Evolutionary conservation across 2,113 vertebrate genomes (phyloP).

Genomic region (Tretioscincus oriximinensis): DNA sequence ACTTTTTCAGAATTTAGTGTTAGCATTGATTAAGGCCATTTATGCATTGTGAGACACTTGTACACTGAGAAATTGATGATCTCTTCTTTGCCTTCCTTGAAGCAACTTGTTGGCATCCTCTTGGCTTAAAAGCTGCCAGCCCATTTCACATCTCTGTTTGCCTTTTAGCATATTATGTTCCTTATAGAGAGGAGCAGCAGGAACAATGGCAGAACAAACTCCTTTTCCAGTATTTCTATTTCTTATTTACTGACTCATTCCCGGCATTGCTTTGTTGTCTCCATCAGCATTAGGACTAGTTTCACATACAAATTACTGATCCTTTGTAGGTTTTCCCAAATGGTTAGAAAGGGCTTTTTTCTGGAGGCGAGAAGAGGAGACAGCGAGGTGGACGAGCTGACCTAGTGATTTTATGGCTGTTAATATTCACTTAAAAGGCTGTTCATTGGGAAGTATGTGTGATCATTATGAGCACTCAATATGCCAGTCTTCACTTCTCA

Average conservation of each 20-base stretch:
- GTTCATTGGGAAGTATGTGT: constrained; percentile 38
- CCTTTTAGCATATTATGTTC: constrained; percentile 48
- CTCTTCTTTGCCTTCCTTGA: constrained; percentile 35
- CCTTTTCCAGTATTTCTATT: constrained; percentile 57
- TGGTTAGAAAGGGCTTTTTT: constrained; percentile 60
- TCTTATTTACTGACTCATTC: constrained; percentile 54
- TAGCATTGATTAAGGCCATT: constrained; percentile 11
- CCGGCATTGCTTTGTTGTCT: constrained; percentile 61
- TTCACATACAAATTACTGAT: constrained; percentile 66
- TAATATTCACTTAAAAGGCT: constrained; percentile 48
- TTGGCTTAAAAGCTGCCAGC: constrained; percentile 56
- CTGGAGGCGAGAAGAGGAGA: neutral
- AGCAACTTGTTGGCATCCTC: constrained; percentile 54
- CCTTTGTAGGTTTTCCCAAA: constrained; percentile 58
- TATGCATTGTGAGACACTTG: neutral
- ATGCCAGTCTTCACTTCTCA: constrained; percentile 35
- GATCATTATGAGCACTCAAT: constrained; percentile 40
- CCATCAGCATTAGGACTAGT: constrained; percentile 55
- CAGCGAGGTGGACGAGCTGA: constrained; percentile 57
- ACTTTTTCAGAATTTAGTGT: constrained; percentile 27
- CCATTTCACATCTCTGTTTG: constrained; percentile 55
- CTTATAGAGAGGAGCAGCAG: constrained; percentile 57
- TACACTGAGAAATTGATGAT: constrained; percentile 1
- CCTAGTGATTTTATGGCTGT: constrained; percentile 60
- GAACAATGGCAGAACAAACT: constrained; percentile 61